Evolutionary conservation across 2,797 vertebrate genomes (phyloP), one percentile per base, ranked within the genome.

Genomic region (Rhinatrema bivittatum): DNA sequence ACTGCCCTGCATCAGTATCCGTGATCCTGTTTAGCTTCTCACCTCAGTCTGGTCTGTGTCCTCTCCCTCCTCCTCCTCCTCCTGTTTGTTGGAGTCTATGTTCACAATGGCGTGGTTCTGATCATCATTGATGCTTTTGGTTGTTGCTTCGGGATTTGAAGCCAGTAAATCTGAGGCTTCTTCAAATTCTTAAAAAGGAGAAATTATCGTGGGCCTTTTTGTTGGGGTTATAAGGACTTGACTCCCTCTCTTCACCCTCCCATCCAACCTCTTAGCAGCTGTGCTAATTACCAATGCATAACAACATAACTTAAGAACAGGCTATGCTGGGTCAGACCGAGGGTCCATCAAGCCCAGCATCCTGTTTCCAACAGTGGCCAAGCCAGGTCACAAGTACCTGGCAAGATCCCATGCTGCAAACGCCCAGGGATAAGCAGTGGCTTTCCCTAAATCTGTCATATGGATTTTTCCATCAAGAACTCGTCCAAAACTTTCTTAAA

Each of bases 81-180:
- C 65, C 32, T 37, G 42, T 5, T 20, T 33, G 9, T 20, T 39
- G 4, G 52, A 29, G 30, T 29, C 58, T 41, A 72, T 5, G 0
- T 48, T 39, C 41, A 76, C 50, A 9, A 56, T 32, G 33, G 66
- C 39, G 1, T 57, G 46, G 20, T 32, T 35, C 29, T 19, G 36
- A 48, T 62, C 46, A 38, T 37, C 50, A 1, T 62, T 58, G 25
- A 67, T 40, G 5, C 79, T 82, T 42, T 79, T 59, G 2, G 78
- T 86, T 20, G 80, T 68, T 37, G 79, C 86, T 4, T 71, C 68
- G 0, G 86, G 81, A 46, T 81, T 76, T 19, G 69, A 79, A 5
- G 85, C 74, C 27, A 91, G 42, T 29, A 90, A 72, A 57, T 81
- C 79, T 12, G 81, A 62, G 3, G 88, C 87, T 57, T 86, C 88